phyloP scores from a whole-genome alignment of 2,888 invertebrate species.

The Pimpla rufipes region DNA sequence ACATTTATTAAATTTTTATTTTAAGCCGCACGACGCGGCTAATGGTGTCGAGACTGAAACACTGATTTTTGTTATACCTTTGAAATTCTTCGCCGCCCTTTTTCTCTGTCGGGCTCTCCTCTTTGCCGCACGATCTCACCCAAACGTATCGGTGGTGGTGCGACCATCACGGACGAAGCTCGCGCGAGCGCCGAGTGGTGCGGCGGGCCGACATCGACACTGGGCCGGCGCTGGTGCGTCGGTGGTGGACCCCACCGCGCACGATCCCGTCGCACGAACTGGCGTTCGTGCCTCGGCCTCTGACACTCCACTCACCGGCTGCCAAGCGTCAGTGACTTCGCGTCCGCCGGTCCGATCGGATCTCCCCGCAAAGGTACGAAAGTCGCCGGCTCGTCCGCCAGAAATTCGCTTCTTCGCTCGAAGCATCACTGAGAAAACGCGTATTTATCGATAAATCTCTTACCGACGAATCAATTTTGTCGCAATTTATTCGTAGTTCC shows the following conservation, averaged over 20 bases:
- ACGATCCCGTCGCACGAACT: slow-evolving; percentile 67
- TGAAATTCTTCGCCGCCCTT: too few species aligned
- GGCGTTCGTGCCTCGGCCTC: slow-evolving; percentile 77
- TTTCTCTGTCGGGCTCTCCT: background rate
- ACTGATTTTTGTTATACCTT: too few species aligned
- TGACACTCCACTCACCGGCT: slow-evolving; percentile 82
- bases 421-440: slow-evolving; percentile 16
- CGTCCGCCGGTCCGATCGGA: slow-evolving; percentile 83
- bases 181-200: slow-evolving; percentile 50
- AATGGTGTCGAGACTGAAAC: too few species aligned
- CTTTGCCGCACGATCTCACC: background rate
- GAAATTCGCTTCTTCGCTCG: background rate
- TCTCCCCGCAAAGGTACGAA: slow-evolving; percentile 74
- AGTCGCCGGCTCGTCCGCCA: background rate
- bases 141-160: slow-evolving; percentile 40
- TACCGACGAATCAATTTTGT: background rate
- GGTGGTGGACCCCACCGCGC: slow-evolving; percentile 52
- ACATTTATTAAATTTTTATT: too few species aligned
- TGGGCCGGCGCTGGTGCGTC: slow-evolving; percentile 52
- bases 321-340: slow-evolving; percentile 84
- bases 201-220: slow-evolving; percentile 57
- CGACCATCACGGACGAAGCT: slow-evolving; percentile 39
- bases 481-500: background rate
- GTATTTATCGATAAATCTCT: background rate
- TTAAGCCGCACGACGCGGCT: too few species aligned